Evolutionary conservation across 2,888 invertebrate species (phyloP).

Genomic region (Polydrusus tereticollis): DNA sequence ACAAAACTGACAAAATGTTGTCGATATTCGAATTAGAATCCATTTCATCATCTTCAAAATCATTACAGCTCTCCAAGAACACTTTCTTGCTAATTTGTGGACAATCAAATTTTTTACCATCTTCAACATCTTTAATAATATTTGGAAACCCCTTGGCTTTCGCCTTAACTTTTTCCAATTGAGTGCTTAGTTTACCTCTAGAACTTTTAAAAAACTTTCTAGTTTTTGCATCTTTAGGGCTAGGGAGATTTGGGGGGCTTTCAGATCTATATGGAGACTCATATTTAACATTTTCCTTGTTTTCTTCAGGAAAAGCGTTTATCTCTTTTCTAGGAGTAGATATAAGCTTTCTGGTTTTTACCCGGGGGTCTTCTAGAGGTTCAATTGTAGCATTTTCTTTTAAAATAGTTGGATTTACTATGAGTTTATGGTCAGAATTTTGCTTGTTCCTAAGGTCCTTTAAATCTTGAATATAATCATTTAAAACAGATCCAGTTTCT

Average conservation of each 20-base stretch:
- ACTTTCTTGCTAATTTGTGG: constrained; percentile 20
- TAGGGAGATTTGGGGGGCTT: constrained; percentile 27
- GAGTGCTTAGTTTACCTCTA: constrained; percentile 60
- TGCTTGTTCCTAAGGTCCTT: constrained; percentile 48
- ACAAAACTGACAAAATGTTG: constrained; percentile 63
- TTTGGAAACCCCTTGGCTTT: constrained; percentile 50
- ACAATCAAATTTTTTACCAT: background rate
- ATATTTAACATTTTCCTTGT: constrained; percentile 30
- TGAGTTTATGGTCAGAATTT: constrained; percentile 22
- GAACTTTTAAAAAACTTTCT: constrained; percentile 68
- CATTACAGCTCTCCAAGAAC: constrained; percentile 61
- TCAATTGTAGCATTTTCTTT: background rate
- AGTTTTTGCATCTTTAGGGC: constrained; percentile 52
- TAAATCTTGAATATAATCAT: constrained; percentile 53
- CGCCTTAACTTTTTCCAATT: constrained; percentile 56
- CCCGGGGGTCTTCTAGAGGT: background rate
- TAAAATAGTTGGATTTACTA: background rate
- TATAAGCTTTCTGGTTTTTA: background rate
- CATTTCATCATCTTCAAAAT: constrained; percentile 61
- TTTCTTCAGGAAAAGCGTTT: constrained; percentile 9
- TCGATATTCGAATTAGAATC: constrained; percentile 50
- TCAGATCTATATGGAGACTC: constrained; percentile 38
- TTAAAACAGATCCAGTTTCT: constrained; percentile 55
- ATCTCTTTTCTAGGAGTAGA: background rate
- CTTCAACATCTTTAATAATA: background rate